phyloP scores from a whole-genome alignment of 1,140 invertebrate genomes.

The Anastrepha obliqua region DNA sequence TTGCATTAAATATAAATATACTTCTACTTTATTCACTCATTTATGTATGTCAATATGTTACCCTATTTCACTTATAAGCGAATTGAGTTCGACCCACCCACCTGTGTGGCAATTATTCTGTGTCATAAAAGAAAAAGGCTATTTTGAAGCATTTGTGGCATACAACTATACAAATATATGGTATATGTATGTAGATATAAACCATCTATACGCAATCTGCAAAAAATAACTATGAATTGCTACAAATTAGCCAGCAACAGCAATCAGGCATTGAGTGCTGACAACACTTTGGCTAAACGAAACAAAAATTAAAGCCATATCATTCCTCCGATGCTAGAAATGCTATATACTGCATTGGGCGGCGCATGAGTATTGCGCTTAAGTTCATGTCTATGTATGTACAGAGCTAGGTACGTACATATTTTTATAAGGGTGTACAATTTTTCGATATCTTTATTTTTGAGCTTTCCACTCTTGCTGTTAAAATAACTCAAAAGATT shows the following conservation, averaged over 20 bases:
- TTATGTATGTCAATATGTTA: not conserved
- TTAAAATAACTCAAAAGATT: too few relatives aligned
- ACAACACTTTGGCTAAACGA: not conserved
- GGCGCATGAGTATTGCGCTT: too few relatives aligned
- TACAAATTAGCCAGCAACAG: constrained; percentile 21
- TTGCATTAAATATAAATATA: not conserved
- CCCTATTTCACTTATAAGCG: not conserved
- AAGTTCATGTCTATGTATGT: too few relatives aligned
- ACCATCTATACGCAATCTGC: not conserved
- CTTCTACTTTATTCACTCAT: not conserved
- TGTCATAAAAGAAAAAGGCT: not conserved
- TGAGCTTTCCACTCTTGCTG: too few relatives aligned
- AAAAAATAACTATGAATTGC: not conserved
- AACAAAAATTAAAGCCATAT: too few relatives aligned
- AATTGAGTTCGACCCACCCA: not conserved
- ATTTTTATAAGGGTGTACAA: too few relatives aligned
- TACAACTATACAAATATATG: not conserved
- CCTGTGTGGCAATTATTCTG: not conserved
- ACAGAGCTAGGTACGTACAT: too few relatives aligned
- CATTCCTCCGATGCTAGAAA: too few relatives aligned
- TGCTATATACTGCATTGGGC: too few relatives aligned
- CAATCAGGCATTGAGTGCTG: not conserved
- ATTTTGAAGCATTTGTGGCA: not conserved
- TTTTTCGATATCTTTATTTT: too few relatives aligned
- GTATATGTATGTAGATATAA: not conserved